Percentiles rank a stretch among this genome's conserved stretches.
These are phyloP conservation scores for Epinephelus moara DNA, from an alignment of 2,113 vertebrate species.

Conservation along the genomic window DNA sequence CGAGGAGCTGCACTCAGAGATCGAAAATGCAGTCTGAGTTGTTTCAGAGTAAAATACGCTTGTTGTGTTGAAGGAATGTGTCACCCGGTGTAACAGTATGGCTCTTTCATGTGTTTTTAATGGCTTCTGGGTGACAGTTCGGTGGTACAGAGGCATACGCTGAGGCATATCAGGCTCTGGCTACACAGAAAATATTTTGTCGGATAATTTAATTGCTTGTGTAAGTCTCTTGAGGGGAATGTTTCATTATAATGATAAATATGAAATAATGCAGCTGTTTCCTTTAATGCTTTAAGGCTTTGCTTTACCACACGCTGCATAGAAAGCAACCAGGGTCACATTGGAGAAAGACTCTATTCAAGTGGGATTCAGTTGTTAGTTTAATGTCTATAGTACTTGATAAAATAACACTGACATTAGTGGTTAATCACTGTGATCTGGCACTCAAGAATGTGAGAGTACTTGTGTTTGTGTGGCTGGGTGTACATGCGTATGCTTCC, in stretches of 20 bases:
- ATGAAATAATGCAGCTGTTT: constrained; percentile 11
- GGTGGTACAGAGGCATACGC: not conserved
- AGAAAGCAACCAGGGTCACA: constrained; percentile 5
- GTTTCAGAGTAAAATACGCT: constrained; percentile 28
- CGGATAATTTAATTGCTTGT: not conserved
- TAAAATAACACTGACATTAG: constrained; percentile 48
- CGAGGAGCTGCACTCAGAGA: constrained; percentile 14
- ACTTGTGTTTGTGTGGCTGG: constrained; percentile 18
- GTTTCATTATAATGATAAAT: not conserved
- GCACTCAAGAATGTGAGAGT: constrained; percentile 24
- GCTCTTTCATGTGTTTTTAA: constrained; percentile 26
- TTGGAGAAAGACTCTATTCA: not conserved
- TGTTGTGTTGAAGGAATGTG: constrained; percentile 17
- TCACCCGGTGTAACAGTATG: constrained; percentile 15
- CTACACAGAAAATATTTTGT: not conserved
- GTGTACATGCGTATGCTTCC: not conserved
- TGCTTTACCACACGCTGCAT: constrained; percentile 3
- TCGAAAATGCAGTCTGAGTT: constrained; percentile 37
- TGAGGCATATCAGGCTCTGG: not conserved
- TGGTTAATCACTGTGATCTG: constrained; percentile 52
- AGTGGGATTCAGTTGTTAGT: constrained; percentile 8
- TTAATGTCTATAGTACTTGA: constrained; percentile 49
- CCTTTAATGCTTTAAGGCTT: not conserved
- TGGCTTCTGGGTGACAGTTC: not conserved
- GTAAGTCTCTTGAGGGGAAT: not conserved